Conservation (phyloP, 2,888 invertebrate genomes). For the Chymomyza caudatula region DNA sequence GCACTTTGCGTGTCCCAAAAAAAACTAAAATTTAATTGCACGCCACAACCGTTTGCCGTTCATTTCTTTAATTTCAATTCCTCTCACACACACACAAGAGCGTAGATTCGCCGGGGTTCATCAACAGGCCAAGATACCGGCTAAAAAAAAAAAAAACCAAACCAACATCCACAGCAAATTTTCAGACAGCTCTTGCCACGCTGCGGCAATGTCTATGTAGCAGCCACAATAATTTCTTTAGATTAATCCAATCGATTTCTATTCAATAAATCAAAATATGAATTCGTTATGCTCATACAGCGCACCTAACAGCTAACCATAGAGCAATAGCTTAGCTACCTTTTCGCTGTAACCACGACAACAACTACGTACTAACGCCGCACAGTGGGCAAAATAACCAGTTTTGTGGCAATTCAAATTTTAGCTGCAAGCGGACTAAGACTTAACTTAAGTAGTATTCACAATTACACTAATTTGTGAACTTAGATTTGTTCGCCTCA, state of each 20-base stretch:
- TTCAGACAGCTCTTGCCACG: conserved; percentile 18
- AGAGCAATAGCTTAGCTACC: conserved; percentile 26
- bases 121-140: conserved; percentile 3
- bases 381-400: neutral
- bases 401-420: neutral
- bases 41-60: conserved; percentile 55
- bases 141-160: conserved; percentile 1
- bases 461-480: too few species aligned
- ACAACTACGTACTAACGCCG: conserved; percentile 15
- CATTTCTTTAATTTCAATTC: conserved; percentile 63
- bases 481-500: too few species aligned
- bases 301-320: conserved; percentile 28
- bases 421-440: neutral
- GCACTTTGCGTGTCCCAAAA: neutral
- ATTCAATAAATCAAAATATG: conserved; percentile 75
- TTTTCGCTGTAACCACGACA: conserved; percentile 24
- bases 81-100: conserved; percentile 16
- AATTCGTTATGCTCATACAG: conserved; percentile 71
- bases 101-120: conserved; percentile 18
- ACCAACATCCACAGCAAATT: conserved; percentile 39
- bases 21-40: conserved; percentile 50
- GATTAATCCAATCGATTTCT: conserved; percentile 74
- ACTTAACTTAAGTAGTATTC: too few species aligned
- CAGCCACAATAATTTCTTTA: conserved; percentile 61
- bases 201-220: conserved; percentile 4